phyloP scores from a whole-genome alignment of 2,113 vertebrate species.

The Microcebus griseorufus region DNA sequence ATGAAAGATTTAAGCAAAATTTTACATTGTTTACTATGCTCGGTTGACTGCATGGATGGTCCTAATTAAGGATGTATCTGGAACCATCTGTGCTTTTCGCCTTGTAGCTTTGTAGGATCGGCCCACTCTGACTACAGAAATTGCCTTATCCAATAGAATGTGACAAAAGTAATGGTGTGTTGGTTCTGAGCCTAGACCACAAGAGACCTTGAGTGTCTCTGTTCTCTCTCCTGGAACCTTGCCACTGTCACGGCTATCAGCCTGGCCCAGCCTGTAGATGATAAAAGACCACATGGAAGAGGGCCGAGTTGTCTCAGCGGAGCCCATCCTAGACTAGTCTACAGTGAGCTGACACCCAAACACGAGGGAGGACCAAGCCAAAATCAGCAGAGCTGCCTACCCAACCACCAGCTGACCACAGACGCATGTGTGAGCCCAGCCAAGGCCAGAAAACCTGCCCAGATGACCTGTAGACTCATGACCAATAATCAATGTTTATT shows the following conservation, averaged over 20 bases:
- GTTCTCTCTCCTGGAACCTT: not conserved
- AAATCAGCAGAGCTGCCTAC: not conserved
- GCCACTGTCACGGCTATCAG: not conserved
- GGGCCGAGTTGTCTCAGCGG: not conserved
- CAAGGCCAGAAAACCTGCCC: not conserved
- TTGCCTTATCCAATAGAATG: not conserved
- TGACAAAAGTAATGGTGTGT: not conserved
- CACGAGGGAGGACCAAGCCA: not conserved
- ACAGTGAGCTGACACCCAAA: not conserved
- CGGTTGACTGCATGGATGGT: not conserved
- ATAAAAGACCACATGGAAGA: not conserved
- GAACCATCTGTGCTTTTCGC: not conserved
- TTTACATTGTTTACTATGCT: not conserved
- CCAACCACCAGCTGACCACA: not conserved
- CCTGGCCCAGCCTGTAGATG: not conserved
- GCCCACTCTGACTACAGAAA: not conserved
- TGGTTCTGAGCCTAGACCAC: not conserved
- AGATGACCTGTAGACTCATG: not conserved
- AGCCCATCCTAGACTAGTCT: not conserved
- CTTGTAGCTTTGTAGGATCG: not conserved
- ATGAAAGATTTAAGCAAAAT: not conserved
- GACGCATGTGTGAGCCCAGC: not conserved
- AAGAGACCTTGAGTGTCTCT: conserved; percentile 30
- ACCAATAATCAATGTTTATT: not conserved
- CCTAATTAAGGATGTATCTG: not conserved